Evolutionary conservation across 1,140 invertebrate genomes (phyloP), one percentile per base, ranked within the genome.

Genomic region (Holcopasites calliopsidis): DNA sequence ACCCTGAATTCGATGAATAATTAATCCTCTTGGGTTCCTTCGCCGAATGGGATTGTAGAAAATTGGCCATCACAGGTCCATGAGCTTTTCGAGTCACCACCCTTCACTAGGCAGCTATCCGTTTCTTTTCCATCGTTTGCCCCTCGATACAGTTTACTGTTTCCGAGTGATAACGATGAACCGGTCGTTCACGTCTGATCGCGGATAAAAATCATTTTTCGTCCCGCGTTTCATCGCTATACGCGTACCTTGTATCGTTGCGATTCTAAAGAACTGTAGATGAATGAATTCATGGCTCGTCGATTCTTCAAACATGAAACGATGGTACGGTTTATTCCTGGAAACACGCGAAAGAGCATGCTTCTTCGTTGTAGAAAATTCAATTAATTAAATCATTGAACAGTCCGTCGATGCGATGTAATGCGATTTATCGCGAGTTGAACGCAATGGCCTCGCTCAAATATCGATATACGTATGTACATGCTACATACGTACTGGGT

Each of bases 141-240:
- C 55, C 31, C 10, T 11, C 40, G 55, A 71, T 50, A 61, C 68
- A 61, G 68, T 71, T 38, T 21, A 47, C 68, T 71, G 68, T 71
- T 61, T 28, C 31, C 31, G 23, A 28, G 33, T 61, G 68, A 71
- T 71, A 71, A 71, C 69, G 57, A 31, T 44, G 42, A 23, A 1
- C 31, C 18, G n/a, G 10, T 13, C n/a, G 47, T 23, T n/a, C 44
- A 23, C 44, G 18, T 33, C 44, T 61, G 55, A 71, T 71, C 23
- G 44, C n/a, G 33, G 69, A 62, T 62, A 71, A 71, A 71, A 71
- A 50, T 58, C 55, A 61, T 71, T 71, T 71, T 71, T n/a, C 62
- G 33, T 23, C 7, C 42, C 23, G 1, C 57, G 26, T 40, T 1
- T n/a, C 18, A 31, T 33, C 11, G 23, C 44, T 38, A 40, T 33